These are phyloP conservation scores for Herminia tarsipennalis DNA, from an alignment of 2,888 invertebrate species.

Conservation along the genomic window DNA sequence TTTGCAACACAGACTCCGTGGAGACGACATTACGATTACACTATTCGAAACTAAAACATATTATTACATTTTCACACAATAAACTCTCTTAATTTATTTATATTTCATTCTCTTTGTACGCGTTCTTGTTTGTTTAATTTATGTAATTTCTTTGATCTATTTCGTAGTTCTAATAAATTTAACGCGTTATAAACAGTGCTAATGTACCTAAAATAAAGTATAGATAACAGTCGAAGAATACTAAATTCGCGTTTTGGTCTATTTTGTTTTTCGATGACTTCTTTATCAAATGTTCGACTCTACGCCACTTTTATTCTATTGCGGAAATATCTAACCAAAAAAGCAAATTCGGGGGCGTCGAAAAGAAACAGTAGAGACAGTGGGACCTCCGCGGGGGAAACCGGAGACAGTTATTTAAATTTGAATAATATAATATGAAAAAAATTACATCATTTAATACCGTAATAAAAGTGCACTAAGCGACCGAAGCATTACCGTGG, in stretches of 20 bases:
- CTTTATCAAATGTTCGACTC: conserved; percentile 48
- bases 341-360: conserved; percentile 79
- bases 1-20: conserved; percentile 59
- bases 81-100: conserved; percentile 10
- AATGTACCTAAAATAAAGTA: conserved; percentile 2
- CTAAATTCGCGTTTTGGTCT: too few relatives aligned
- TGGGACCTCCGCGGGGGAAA: conserved; percentile 78
- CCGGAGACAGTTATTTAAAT: conserved; percentile 87
- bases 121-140: conserved; percentile 7
- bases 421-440: conserved; percentile 87
- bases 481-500: conserved; percentile 82
- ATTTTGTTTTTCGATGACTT: too few relatives aligned
- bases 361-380: conserved; percentile 78
- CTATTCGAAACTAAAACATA: conserved; percentile 6
- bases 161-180: conserved; percentile 10
- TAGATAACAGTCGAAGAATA: not conserved
- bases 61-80: conserved; percentile 7
- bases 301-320: conserved; percentile 47
- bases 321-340: conserved; percentile 77
- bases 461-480: conserved; percentile 86
- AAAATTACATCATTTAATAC: conserved; percentile 87
- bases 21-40: conserved; percentile 44
- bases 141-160: conserved; percentile 17
- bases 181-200: conserved; percentile 4
- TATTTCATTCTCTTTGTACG: conserved; percentile 3